phyloP scores from a whole-genome alignment of 2,888 invertebrate genomes.

The Machimus rusticus region DNA sequence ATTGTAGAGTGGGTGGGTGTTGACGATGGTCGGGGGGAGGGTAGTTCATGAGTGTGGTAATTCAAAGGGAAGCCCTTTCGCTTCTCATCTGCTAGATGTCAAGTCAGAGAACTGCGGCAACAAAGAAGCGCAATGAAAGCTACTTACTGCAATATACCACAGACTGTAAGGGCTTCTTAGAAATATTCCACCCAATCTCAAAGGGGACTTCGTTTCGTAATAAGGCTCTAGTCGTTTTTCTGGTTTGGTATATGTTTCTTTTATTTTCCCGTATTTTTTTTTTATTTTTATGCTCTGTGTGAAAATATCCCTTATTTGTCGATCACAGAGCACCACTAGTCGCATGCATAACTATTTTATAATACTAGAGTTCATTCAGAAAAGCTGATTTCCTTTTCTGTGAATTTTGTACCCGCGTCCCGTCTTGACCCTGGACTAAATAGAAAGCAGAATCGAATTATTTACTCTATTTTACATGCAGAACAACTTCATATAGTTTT shows the following conservation, averaged over 20 bases:
- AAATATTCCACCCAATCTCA: background rate
- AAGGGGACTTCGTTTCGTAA: background rate
- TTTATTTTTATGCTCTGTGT: background rate
- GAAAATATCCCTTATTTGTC: background rate
- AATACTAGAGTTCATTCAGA: background rate
- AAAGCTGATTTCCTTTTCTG: background rate
- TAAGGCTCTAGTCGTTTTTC: background rate
- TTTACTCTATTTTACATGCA: slow-evolving; percentile 36
- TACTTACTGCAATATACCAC: background rate
- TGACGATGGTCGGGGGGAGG: too few species aligned
- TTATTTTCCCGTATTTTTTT: background rate
- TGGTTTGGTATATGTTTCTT: background rate
- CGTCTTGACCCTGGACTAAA: background rate
- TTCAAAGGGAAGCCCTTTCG: background rate
- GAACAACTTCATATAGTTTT: background rate
- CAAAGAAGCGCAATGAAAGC: background rate
- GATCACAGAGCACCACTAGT: background rate
- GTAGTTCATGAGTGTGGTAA: background rate
- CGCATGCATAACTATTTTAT: background rate
- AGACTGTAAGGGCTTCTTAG: background rate
- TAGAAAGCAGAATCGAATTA: slow-evolving; percentile 41
- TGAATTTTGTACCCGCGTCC: background rate
- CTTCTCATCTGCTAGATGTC: background rate
- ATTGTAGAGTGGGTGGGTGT: background rate
- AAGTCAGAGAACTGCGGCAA: background rate